These are phyloP conservation scores for Melanostoma scalare DNA, from an alignment of 2,888 invertebrate species.

Conservation along the genomic window DNA sequence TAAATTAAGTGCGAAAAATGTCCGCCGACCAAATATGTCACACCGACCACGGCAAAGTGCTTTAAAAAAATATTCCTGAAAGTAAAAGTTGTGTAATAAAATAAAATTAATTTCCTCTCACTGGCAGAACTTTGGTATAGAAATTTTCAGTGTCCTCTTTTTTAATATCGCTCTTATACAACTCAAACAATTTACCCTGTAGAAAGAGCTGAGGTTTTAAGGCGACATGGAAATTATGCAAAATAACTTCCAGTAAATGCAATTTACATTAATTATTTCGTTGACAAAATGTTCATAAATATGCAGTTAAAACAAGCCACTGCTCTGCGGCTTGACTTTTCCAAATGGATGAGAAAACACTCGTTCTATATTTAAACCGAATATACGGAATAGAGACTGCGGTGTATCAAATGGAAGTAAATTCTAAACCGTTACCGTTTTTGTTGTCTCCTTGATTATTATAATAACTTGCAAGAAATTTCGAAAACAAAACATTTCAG, in stretches of 20 bases:
- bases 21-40: slow-evolving; percentile 56
- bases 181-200: slow-evolving; percentile 56
- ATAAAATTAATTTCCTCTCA: slow-evolving; percentile 72
- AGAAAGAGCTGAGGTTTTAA: slow-evolving; percentile 58
- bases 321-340: slow-evolving; percentile 14
- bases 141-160: slow-evolving; percentile 60
- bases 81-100: slow-evolving; percentile 70
- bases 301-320: slow-evolving; percentile 57
- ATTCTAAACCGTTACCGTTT: not conserved
- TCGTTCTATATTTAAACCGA: not conserved
- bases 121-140: slow-evolving; percentile 71
- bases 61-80: slow-evolving; percentile 62
- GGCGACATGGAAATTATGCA: slow-evolving; percentile 66
- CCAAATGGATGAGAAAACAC: slow-evolving; percentile 36
- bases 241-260: slow-evolving; percentile 69
- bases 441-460: slow-evolving; percentile 4
- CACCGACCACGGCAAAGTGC: slow-evolving; percentile 64
- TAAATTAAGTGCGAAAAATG: slow-evolving; percentile 67
- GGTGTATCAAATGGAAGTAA: not conserved
- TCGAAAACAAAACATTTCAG: slow-evolving; percentile 14
- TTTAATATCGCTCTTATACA: slow-evolving; percentile 39
- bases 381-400: not conserved
- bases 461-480: not conserved
- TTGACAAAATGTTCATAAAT: slow-evolving; percentile 71
- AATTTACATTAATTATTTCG: slow-evolving; percentile 70